Base-by-base conservation (phyloP, 1,140 invertebrate species). In the Frieseomelitta varia region DNA sequence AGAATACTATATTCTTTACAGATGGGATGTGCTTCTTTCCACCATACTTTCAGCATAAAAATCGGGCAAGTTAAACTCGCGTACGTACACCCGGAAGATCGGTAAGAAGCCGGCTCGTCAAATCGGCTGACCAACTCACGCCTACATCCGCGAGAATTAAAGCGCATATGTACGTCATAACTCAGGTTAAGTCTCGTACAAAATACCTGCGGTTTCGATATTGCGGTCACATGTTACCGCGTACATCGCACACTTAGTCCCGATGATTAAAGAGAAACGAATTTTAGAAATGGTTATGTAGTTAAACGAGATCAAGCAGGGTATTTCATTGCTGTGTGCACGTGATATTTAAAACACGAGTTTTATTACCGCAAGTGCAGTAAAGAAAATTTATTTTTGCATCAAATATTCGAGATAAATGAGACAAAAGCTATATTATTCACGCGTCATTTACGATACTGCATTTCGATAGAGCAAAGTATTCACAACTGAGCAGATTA, bases 161-260 rank as follows among this genome's bases (percentile, higher is more conserved):
- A 81, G 84, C 61, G 51, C 30, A 6, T 55, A 71, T 19, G 79
- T 15, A 69, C 79, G 79, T 85, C 84, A 71, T 85, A 82, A 85
- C 63, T 76, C 24, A 47, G 15, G 56, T 69, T 75, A 74, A 75
- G 73, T 69, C 72, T 34, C 10, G 19, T 39, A 68, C 21, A 81
- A 85, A 85, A 85, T 82, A 71, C 19, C 55, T n/a, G 79, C 72
- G 82, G 65, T 85, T 75, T 85, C 79, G 75, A 81, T 81, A 71
- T 81, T 85, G 84, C 79, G 84, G 73, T 51, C 79, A 55, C 27
- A 65, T 3, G 71, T 81, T 39, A 14, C 19, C 39, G 39, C 58
- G 74, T 24, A 56, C 19, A 19, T 68, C 30, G 53, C 53, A 51
- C 19, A 14, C 53, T 69, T 30, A 53, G n/a, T 11, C 1, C 12